Conservation (phyloP, 2,113 vertebrate species). For the Corydoras maculifer region DNA sequence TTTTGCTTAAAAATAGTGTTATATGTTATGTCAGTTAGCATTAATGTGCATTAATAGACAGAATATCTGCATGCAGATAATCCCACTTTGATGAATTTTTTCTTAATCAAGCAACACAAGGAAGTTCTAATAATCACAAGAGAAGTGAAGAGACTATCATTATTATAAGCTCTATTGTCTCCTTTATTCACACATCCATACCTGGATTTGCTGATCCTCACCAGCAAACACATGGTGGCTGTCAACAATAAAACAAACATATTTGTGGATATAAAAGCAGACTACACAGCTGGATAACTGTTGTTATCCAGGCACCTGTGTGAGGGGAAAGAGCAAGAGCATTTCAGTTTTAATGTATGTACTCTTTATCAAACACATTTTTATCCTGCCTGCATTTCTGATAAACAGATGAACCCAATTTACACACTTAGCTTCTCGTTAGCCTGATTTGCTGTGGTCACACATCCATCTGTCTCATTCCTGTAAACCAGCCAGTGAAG, state of each 20-base stretch:
- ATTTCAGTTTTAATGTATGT: background rate
- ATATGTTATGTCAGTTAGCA: no score
- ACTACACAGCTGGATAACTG: background rate
- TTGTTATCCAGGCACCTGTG: background rate
- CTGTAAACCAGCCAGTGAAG: background rate
- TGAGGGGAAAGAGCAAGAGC: background rate
- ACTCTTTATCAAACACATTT: background rate
- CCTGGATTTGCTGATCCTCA: background rate
- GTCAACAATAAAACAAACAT: slow-evolving; percentile 7
- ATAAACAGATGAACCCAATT: background rate
- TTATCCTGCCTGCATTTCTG: background rate
- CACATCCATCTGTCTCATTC: slow-evolving; percentile 4
- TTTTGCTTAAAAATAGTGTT: no score
- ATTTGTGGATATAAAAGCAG: background rate
- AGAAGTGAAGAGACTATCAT: no score
- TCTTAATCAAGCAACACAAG: no score
- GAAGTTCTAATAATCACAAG: no score
- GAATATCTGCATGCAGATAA: no score
- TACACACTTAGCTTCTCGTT: slow-evolving; percentile 16
- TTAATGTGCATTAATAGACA: no score
- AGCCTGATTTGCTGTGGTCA: slow-evolving; percentile 8
- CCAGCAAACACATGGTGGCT: slow-evolving; percentile 17
- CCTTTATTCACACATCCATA: background rate
- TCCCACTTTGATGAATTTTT: no score
- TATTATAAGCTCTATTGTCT: background rate